These are phyloP conservation scores for Cryptosula pallasiana DNA, from an alignment of 2,888 invertebrate genomes.

Conservation along the genomic window DNA sequence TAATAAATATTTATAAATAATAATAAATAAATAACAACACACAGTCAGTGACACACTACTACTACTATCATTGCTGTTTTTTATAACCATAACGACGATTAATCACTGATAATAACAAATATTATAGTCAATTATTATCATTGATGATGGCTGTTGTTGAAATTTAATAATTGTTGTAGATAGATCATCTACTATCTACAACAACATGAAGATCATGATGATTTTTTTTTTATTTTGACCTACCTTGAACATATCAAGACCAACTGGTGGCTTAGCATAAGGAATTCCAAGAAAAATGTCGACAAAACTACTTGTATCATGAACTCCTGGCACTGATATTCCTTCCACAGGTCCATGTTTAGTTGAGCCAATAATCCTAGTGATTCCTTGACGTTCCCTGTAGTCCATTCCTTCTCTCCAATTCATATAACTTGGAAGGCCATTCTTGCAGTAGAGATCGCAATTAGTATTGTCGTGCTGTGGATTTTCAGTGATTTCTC, in stretches of 20 bases:
- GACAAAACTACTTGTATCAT: constrained; percentile 28
- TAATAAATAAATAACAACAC: too few species aligned
- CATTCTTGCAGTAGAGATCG: background rate
- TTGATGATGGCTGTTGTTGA: too few species aligned
- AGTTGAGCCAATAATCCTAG: background rate
- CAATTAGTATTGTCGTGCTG: constrained; percentile 14
- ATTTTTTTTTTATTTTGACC: constrained; percentile 32
- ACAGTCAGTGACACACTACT: too few species aligned
- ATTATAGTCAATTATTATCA: too few species aligned
- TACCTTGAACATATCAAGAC: constrained; percentile 56
- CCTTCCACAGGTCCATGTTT: constrained; percentile 6
- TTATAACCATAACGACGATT: too few species aligned
- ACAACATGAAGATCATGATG: too few species aligned
- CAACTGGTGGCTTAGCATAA: constrained; percentile 52
- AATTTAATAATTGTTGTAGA: too few species aligned
- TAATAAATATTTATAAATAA: too few species aligned
- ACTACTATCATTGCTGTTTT: too few species aligned
- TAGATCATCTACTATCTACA: too few species aligned
- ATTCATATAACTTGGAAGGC: constrained; percentile 13
- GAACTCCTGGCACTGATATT: constrained; percentile 16
- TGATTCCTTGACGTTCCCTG: background rate
- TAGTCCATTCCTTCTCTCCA: constrained; percentile 14
- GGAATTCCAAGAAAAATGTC: constrained; percentile 55
- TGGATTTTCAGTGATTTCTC: constrained; percentile 4
- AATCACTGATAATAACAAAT: too few species aligned